Base-by-base conservation (phyloP, 1,140 invertebrate species). In the Pogonomyrmex californicus region DNA sequence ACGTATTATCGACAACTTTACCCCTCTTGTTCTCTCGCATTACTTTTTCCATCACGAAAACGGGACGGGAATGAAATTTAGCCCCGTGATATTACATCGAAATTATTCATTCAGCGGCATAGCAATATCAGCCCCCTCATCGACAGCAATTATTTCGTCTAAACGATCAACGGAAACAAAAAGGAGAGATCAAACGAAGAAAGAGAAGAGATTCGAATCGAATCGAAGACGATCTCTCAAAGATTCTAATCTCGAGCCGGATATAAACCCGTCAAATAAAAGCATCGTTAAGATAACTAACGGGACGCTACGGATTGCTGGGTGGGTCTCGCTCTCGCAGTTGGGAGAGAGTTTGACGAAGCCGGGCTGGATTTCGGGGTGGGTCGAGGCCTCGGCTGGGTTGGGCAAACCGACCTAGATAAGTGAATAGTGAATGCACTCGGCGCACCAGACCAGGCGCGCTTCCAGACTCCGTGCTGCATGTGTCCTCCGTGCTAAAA, bases 371-470 rank as follows among this genome's bases (percentile, higher is more conserved):
- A 89, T 89, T 86, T 90, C 79, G 81, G 60, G 78, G 63, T 87
- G 82, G 86, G 76, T 83, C 87, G 88, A 90, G 78, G 66, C 85
- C 85, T 88, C 82, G 68, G 65, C 76, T 91, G 86, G 89, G 86
- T 91, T 91, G 89, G 89, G 86, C 89, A 90, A 90, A 91, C 89
- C 89, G 89, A 91, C 89, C 89, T 87, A 91, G 88, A 91, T 91
- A 88, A 86, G 73, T 91, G 89, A 91, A 90, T 91, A 90, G 89
- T 78, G 86, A 90, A 88, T 90, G 89, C 77, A 86, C 86, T 85
- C 79, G 66, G 62, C 70, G 66, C 78, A 47, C 58, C 47, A 81
- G 51, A 60, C 23, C 23, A 23, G 23, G 23, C 54, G 51, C 75
- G 47, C 71, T 89, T 58, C 65, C 51, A 85, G 71, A 58, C 83